These are phyloP conservation scores for Acromyrmex echinatior DNA, from an alignment of 1,140 invertebrate genomes.

Conservation along the genomic window DNA sequence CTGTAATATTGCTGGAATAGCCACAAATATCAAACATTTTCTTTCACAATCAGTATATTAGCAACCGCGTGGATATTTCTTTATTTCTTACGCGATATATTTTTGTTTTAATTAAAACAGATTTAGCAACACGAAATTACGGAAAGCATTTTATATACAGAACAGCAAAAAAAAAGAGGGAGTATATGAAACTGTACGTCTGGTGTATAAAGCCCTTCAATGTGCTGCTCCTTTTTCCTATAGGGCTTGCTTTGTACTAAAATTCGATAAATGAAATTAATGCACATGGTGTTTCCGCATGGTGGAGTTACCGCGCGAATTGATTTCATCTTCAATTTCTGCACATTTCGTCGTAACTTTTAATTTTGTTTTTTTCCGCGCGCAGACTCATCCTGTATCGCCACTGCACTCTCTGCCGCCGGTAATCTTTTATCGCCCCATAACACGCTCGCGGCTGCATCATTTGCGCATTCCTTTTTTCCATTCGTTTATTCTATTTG, in stretches of 20 bases:
- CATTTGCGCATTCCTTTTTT: conserved; percentile 59
- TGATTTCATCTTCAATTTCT: conserved; percentile 60
- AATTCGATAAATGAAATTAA: conserved; percentile 58
- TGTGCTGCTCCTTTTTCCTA: neutral
- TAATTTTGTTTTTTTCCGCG: conserved; percentile 46
- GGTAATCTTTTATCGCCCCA: conserved; percentile 62
- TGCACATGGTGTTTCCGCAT: conserved; percentile 38
- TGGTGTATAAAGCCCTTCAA: neutral
- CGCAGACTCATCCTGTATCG: conserved; percentile 43
- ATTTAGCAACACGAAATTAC: conserved; percentile 4
- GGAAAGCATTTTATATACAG: neutral
- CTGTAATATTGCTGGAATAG: too few relatives aligned
- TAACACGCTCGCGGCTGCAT: conserved; percentile 60
- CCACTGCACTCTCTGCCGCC: neutral
- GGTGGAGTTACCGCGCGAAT: conserved; percentile 43
- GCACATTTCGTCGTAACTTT: conserved; percentile 46
- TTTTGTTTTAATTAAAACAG: neutral
- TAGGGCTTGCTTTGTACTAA: conserved; percentile 16
- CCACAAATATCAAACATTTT: too few relatives aligned
- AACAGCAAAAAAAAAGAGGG: neutral
- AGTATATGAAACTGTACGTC: neutral
- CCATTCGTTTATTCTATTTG: conserved; percentile 58
- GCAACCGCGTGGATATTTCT: neutral
- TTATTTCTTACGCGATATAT: neutral
- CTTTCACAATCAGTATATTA: too few relatives aligned